These are phyloP conservation scores for Trogon melanurus DNA, from an alignment of 2,113 vertebrate species.

Conservation along the genomic window DNA sequence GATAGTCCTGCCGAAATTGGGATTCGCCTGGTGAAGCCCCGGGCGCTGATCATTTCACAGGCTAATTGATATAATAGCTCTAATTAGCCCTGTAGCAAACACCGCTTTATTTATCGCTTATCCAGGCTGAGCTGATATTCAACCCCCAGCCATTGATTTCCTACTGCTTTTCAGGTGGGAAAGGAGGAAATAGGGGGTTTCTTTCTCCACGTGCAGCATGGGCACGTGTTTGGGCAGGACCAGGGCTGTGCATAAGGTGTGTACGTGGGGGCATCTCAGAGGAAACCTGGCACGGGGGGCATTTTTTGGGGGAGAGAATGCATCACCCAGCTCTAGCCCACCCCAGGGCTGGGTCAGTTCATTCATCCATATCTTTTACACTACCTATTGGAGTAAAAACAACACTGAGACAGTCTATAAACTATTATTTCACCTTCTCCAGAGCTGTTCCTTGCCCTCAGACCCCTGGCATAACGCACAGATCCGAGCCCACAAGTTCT, in stretches of 20 bases:
- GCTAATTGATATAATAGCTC: neutral
- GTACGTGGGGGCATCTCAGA: rapidly evolving
- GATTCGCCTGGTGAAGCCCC: neutral
- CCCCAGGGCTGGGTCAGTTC: neutral
- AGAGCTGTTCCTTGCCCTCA: neutral
- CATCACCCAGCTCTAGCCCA: rapidly evolving
- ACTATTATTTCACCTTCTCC: neutral
- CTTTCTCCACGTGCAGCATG: neutral
- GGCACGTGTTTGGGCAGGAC: rapidly evolving
- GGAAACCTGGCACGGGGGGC: no score
- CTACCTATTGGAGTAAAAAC: neutral
- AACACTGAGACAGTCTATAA: neutral
- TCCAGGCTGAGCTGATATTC: neutral
- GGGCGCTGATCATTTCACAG: neutral
- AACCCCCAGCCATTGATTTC: neutral
- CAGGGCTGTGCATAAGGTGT: rapidly evolving
- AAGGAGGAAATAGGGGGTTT: rapidly evolving
- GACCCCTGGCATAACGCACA: neutral
- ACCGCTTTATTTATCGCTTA: neutral
- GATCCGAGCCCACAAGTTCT: neutral
- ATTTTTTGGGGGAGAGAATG: no score
- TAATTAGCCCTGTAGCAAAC: constrained; percentile 13
- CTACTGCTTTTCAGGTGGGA: neutral
- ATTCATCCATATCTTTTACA: neutral
- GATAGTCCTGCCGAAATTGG: rapidly evolving